These are phyloP conservation scores for Cyanocitta stelleri DNA, from an alignment of 2,113 vertebrate genomes.

Conservation along the genomic window DNA sequence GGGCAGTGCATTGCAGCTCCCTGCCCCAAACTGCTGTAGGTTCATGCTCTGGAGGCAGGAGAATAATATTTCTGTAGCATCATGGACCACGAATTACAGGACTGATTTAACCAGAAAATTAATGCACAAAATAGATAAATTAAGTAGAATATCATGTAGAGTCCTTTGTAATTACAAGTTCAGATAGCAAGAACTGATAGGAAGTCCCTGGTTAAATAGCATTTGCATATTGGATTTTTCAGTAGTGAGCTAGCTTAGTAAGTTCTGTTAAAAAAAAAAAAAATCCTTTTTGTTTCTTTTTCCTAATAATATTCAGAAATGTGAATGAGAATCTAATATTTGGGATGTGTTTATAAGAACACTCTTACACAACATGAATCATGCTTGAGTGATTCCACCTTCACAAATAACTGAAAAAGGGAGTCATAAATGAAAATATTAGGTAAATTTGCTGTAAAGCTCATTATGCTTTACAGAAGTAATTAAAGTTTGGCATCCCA, in stretches of 20 bases:
- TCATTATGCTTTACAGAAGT: not conserved
- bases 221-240: not conserved
- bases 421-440: not conserved
- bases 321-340: not conserved
- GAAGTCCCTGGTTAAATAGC: not conserved
- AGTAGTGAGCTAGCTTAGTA: not conserved
- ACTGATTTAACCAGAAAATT: not conserved
- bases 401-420: not conserved
- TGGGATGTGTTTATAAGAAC: not conserved
- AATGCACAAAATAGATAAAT: not conserved
- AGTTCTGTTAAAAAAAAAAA: not conserved
- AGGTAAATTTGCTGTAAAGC: not conserved
- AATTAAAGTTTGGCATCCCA: not conserved
- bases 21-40: not conserved
- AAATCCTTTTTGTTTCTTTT: not conserved
- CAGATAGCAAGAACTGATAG: not conserved
- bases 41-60: not conserved
- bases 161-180: not conserved
- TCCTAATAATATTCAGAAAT: not conserved
- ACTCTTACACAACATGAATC: accelerated
- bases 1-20: not conserved
- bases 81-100: not conserved
- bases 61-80: not conserved
- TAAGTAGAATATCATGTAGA: not conserved
- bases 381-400: not conserved